phyloP scores from a whole-genome alignment of 2,797 vertebrate genomes.

The Ctenopoma kingsleyae region DNA sequence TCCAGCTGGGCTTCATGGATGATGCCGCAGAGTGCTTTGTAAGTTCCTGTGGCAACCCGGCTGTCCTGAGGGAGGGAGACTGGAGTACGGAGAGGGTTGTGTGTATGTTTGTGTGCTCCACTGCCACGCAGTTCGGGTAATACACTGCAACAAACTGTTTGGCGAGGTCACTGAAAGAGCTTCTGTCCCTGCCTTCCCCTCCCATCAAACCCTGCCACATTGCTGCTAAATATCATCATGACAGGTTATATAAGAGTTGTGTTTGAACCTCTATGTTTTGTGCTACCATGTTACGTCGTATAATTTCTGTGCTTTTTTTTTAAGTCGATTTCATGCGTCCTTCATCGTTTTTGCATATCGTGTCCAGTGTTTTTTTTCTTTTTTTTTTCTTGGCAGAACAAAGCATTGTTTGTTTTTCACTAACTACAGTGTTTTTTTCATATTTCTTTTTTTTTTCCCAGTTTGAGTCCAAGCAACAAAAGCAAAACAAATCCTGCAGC shows the following conservation, averaged over 20 bases:
- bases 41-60: conserved; percentile 80
- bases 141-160: conserved; percentile 70
- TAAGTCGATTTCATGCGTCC: conserved; percentile 24
- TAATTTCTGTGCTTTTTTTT: conserved; percentile 17
- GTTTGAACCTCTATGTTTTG: conserved; percentile 42
- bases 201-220: conserved; percentile 66
- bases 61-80: conserved; percentile 35
- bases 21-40: conserved; percentile 99
- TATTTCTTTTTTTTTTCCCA: not conserved
- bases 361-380: conserved; percentile 19
- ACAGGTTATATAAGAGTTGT: conserved; percentile 76
- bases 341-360: conserved; percentile 28
- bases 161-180: conserved; percentile 78
- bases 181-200: conserved; percentile 63
- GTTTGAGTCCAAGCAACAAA: conserved; percentile 12
- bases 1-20: conserved; percentile 98
- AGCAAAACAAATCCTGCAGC: conserved; percentile 3
- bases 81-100: conserved; percentile 22
- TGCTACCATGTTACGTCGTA: conserved; percentile 29
- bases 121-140: conserved; percentile 46
- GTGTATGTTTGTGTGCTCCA: conserved; percentile 26
- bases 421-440: conserved; percentile 21
- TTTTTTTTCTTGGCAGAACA: conserved; percentile 10
- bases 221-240: conserved; percentile 73
- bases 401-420: conserved; percentile 18